Evolutionary conservation across 2,888 invertebrate genomes (phyloP).

Genomic region (Erpobdella octoculata): DNA sequence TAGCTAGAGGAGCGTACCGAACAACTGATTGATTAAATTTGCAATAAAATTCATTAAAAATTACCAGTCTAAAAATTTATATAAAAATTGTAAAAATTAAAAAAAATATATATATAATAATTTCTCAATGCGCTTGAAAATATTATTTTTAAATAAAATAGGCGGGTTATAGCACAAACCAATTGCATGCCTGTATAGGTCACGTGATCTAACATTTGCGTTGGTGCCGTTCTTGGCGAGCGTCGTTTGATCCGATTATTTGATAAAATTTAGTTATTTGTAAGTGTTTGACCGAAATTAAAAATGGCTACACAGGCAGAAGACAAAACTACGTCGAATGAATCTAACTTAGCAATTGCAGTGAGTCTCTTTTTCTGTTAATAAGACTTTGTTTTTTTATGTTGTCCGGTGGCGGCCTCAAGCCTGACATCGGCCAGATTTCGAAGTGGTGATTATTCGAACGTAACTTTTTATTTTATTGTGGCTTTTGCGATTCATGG

Average conservation of each 20-base stretch:
- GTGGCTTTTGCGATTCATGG: too few relatives aligned
- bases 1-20: too few relatives aligned
- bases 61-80: too few relatives aligned
- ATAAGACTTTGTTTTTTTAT: not conserved
- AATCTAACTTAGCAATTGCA: constrained; percentile 4
- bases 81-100: too few relatives aligned
- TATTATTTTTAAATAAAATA: constrained; percentile 10
- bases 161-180: constrained; percentile 1
- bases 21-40: too few relatives aligned
- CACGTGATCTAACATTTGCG: constrained; percentile 17
- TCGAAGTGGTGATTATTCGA: too few relatives aligned
- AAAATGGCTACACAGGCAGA: constrained; percentile 22
- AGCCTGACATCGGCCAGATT: too few relatives aligned
- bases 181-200: constrained; percentile 9
- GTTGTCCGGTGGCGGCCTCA: not conserved
- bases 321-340: constrained; percentile 17
- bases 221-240: constrained; percentile 3
- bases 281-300: not conserved
- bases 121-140: too few relatives aligned
- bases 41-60: too few relatives aligned
- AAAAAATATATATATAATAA: too few relatives aligned
- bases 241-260: not conserved
- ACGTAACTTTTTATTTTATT: too few relatives aligned
- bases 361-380: constrained; percentile 15
- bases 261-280: not conserved